Conservation (phyloP, 1,140 invertebrate genomes). For the Trichogramma pretiosum region DNA sequence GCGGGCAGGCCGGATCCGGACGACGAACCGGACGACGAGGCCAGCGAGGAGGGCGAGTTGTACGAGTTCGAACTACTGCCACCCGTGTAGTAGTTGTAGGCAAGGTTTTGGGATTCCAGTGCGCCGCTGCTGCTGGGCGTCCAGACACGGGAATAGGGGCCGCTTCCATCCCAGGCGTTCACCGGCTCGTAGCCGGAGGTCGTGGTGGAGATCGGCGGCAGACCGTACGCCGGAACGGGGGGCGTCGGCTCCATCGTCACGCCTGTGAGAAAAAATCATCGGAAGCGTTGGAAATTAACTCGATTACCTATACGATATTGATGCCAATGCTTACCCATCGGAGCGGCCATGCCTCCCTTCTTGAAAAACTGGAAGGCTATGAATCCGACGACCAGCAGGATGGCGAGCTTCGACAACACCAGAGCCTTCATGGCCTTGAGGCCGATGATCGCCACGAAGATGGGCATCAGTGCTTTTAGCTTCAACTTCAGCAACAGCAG, state of each 20-base stretch:
- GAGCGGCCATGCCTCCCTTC: constrained; percentile 50
- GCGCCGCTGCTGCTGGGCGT: constrained; percentile 46
- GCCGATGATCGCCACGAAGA: constrained; percentile 66
- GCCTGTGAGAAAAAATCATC: constrained; percentile 37
- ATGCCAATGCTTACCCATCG: constrained; percentile 31
- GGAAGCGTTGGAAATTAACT: background rate
- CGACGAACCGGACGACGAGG: constrained; percentile 45
- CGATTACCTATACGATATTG: background rate
- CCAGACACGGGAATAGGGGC: constrained; percentile 68
- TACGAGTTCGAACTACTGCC: constrained; percentile 40
- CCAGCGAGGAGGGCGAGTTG: constrained; percentile 41
- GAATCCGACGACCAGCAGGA: constrained; percentile 70
- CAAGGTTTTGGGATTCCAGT: constrained; percentile 55
- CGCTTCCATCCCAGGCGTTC: constrained; percentile 55
- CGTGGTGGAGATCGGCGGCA: constrained; percentile 47
- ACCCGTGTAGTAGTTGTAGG: constrained; percentile 69
- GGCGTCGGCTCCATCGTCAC: constrained; percentile 62
- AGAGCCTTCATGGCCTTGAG: constrained; percentile 75
- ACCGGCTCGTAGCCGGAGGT: constrained; percentile 47
- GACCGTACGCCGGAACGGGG: constrained; percentile 53
- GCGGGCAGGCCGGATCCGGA: constrained; percentile 47
- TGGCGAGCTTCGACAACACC: constrained; percentile 71
- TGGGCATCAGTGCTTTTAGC: constrained; percentile 73
- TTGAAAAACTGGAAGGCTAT: constrained; percentile 63
- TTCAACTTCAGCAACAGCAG: constrained; percentile 72